These are phyloP conservation scores for Blennius ocellaris DNA, from an alignment of 2,113 vertebrate genomes.

Conservation along the genomic window DNA sequence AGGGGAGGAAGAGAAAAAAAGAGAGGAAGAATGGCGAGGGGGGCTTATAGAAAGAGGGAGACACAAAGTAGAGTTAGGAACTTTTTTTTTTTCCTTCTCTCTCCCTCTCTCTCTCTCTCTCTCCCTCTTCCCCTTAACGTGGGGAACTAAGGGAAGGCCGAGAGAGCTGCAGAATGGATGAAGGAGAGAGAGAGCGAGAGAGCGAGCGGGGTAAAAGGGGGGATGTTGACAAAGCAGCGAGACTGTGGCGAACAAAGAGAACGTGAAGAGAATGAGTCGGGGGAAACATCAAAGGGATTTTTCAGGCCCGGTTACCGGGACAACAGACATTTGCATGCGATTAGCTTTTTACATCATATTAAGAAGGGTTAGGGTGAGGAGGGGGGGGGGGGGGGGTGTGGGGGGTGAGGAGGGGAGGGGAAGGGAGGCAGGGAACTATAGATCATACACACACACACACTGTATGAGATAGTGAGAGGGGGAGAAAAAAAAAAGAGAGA, in stretches of 20 bases:
- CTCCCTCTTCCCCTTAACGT: conserved; percentile 22
- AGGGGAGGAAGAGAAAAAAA: conserved; percentile 50
- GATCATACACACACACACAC: conserved; percentile 77
- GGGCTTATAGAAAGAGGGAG: conserved; percentile 79
- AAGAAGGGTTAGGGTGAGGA: conserved; percentile 81
- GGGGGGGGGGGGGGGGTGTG: conserved; percentile 24
- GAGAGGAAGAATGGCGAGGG: conserved; percentile 64
- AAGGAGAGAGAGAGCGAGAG: conserved; percentile 63
- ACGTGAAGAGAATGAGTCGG: conserved; percentile 88
- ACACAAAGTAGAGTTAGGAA: conserved; percentile 79
- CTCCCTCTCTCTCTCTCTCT: too few relatives aligned
- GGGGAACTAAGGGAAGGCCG: conserved; percentile 67
- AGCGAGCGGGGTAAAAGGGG: conserved; percentile 67
- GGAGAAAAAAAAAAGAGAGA: background rate
- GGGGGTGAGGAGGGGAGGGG: conserved; percentile 3
- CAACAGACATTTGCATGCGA: conserved; percentile 90
- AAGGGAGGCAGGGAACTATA: conserved; percentile 69
- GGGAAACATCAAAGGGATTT: conserved; percentile 90
- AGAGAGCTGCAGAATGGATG: conserved; percentile 68
- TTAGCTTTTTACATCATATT: conserved; percentile 90
- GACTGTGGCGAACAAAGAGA: conserved; percentile 87
- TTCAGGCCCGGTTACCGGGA: conserved; percentile 88
- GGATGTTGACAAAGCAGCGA: conserved; percentile 85
- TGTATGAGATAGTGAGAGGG: conserved; percentile 61
- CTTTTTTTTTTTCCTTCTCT: conserved; percentile 64